These are phyloP conservation scores for Chascanopsetta lugubris DNA, from an alignment of 2,113 vertebrate genomes.

Conservation along the genomic window DNA sequence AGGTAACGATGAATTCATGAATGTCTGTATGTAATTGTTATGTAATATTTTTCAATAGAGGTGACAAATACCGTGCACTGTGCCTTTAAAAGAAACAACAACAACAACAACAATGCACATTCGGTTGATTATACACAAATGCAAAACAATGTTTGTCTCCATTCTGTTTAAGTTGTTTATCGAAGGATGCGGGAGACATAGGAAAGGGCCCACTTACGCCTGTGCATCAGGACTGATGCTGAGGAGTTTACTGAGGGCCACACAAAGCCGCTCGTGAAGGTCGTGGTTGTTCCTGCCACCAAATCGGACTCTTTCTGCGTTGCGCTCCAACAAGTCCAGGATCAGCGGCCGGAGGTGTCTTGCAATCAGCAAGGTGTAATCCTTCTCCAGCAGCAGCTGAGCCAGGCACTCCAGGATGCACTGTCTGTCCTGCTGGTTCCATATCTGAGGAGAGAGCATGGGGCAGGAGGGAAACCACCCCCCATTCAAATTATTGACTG, in stretches of 20 bases:
- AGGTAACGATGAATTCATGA: too few relatives aligned
- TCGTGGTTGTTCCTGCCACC: conserved; percentile 89
- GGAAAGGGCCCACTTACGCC: conserved; percentile 83
- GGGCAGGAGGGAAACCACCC: background rate
- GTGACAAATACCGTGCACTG: too few relatives aligned
- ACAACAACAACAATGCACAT: too few relatives aligned
- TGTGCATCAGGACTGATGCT: conserved; percentile 88
- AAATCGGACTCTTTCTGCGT: conserved; percentile 85
- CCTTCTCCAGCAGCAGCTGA: conserved; percentile 90
- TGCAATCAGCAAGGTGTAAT: conserved; percentile 87
- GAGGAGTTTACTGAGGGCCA: conserved; percentile 93
- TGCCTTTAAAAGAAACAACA: too few relatives aligned
- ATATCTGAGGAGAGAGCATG: conserved; percentile 79
- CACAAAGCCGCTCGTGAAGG: conserved; percentile 93
- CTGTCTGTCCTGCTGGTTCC: conserved; percentile 93
- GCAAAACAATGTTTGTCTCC: too few relatives aligned
- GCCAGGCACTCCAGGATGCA: conserved; percentile 86
- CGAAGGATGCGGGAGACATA: background rate
- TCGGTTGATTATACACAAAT: too few relatives aligned
- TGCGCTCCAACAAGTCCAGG: conserved; percentile 93
- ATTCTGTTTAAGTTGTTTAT: background rate
- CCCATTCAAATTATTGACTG: background rate
- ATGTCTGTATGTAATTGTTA: too few relatives aligned
- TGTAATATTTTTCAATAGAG: too few relatives aligned
- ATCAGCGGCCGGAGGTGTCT: conserved; percentile 89